Conservation (phyloP, 2,797 vertebrate species). For the Rhadinocentrus ornatus region DNA sequence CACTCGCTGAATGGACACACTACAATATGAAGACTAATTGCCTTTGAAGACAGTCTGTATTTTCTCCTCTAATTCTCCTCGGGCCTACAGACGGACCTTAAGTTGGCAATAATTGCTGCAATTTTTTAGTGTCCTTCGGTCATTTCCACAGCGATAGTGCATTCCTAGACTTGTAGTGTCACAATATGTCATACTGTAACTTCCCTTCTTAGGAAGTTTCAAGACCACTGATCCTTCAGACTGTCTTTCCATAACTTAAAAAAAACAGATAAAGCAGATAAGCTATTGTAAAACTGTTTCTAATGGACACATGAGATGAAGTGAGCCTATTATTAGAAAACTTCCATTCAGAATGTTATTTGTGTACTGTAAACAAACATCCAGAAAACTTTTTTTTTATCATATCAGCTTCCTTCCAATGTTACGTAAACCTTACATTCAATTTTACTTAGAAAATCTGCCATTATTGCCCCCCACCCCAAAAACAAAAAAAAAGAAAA, state of each 20-base stretch:
- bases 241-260: constrained; percentile 18
- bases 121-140: constrained; percentile 73
- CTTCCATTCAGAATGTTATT: neutral
- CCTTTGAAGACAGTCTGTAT: constrained; percentile 82
- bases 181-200: constrained; percentile 5
- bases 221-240: constrained; percentile 2
- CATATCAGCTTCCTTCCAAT: constrained; percentile 5
- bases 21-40: constrained; percentile 87
- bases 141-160: constrained; percentile 60
- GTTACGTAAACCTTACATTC: constrained; percentile 24
- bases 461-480: neutral
- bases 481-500: constrained; percentile 4
- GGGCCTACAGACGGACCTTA: constrained; percentile 66
- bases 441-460: constrained; percentile 16
- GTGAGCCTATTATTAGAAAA: neutral
- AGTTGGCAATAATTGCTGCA: constrained; percentile 74
- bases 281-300: constrained; percentile 3
- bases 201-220: constrained; percentile 2
- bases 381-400: neutral
- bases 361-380: neutral
- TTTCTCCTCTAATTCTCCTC: constrained; percentile 76
- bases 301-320: neutral
- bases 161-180: constrained; percentile 31
- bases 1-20: constrained; percentile 82
- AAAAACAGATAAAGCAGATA: constrained; percentile 10